Conservation (phyloP, 2,888 invertebrate genomes). For the Lathronympha strigana region DNA sequence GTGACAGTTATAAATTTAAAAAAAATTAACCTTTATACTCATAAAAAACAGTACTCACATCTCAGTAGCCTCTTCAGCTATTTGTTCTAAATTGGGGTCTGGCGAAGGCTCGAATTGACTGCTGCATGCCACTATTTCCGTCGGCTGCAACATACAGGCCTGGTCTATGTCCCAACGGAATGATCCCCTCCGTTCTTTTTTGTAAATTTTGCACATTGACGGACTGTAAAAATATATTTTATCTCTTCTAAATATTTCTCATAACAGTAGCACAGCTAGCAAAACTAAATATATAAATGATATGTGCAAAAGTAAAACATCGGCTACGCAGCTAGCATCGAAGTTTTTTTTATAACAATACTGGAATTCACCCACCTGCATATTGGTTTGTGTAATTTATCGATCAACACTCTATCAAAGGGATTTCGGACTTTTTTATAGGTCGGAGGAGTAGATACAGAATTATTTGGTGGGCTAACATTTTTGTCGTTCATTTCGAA, state of each 20-base stretch:
- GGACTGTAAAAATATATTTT: constrained; percentile 60
- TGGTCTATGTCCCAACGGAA: constrained; percentile 89
- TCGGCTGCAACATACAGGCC: constrained; percentile 86
- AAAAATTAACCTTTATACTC: no score
- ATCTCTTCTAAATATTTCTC: background rate
- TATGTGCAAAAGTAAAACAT: background rate
- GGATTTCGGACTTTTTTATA: constrained; percentile 86
- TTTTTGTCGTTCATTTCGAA: constrained; percentile 77
- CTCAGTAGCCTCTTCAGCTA: constrained; percentile 88
- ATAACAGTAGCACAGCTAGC: background rate
- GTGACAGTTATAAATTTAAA: no score
- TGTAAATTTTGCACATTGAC: constrained; percentile 81
- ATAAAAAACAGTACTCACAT: constrained; percentile 62
- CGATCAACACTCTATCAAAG: constrained; percentile 87
- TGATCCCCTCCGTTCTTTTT: constrained; percentile 65
- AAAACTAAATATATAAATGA: no score
- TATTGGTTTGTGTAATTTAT: constrained; percentile 86
- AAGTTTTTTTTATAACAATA: constrained; percentile 15
- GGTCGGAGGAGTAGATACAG: constrained; percentile 72
- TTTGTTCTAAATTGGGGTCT: constrained; percentile 86
- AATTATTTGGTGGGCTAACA: constrained; percentile 61
- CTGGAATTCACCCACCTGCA: constrained; percentile 83
- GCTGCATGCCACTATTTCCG: constrained; percentile 86
- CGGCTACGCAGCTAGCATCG: background rate
- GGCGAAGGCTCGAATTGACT: constrained; percentile 85